These are phyloP conservation scores for Cheiracanthium punctorium DNA, from an alignment of 2,888 invertebrate genomes.

Conservation along the genomic window DNA sequence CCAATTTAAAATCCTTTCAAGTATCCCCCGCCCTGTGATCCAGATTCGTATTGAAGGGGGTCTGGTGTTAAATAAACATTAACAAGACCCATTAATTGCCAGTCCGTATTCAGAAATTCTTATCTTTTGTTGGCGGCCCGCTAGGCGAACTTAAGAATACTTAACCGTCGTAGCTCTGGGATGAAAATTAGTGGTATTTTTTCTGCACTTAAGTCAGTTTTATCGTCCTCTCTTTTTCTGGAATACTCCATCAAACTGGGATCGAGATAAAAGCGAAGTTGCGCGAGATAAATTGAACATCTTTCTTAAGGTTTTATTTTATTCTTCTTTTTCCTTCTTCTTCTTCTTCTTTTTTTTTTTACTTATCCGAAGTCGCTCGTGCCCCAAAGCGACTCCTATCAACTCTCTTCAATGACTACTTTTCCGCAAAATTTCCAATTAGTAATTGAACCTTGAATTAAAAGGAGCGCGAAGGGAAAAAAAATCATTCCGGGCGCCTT, in stretches of 20 bases:
- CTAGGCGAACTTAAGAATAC: conserved; percentile 33
- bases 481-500: conserved; percentile 2
- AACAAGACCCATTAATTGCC: conserved; percentile 40
- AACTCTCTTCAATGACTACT: conserved; percentile 55
- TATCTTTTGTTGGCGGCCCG: conserved; percentile 50
- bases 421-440: conserved; percentile 69
- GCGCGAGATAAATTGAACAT: conserved; percentile 48
- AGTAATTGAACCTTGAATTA: conserved; percentile 69
- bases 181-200: conserved; percentile 36
- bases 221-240: conserved; percentile 45
- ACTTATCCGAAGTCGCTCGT: conserved; percentile 23
- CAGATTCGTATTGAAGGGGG: conserved; percentile 19
- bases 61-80: conserved; percentile 39
- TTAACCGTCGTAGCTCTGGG: conserved; percentile 18
- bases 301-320: conserved; percentile 40
- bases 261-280: conserved; percentile 54
- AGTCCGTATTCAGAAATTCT: conserved; percentile 15
- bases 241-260: conserved; percentile 37
- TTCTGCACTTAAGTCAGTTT: conserved; percentile 49
- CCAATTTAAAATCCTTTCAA: conserved; percentile 45
- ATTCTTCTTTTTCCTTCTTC: not conserved
- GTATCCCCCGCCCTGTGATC: conserved; percentile 13
- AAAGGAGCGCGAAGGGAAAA: conserved; percentile 48
- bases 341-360: too few relatives aligned
- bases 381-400: conserved; percentile 59